Percentiles rank a stretch among this genome's conserved stretches.
Evolutionary conservation across 1,140 invertebrate genomes (phyloP).

Genomic region (Achatina immaculata): DNA sequence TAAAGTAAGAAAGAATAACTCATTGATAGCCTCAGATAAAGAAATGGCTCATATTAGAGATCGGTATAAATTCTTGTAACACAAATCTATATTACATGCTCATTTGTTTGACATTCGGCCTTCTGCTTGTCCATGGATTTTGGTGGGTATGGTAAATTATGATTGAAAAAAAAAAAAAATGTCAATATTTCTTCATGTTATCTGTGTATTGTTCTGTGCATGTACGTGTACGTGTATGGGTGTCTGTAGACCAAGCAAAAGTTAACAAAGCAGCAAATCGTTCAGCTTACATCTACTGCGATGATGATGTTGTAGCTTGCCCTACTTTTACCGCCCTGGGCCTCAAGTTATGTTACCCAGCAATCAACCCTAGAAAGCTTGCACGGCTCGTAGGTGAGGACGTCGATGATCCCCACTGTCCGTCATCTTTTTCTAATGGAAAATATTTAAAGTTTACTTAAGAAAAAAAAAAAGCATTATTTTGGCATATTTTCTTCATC

Average conservation of each 20-base stretch:
- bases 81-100: too few species aligned
- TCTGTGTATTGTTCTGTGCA: background rate
- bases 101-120: too few species aligned
- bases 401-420: background rate
- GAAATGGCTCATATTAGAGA: too few species aligned
- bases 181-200: too few species aligned
- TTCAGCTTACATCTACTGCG: constrained; percentile 42
- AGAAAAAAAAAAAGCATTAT: background rate
- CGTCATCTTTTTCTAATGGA: background rate
- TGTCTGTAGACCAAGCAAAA: constrained; percentile 41
- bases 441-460: background rate
- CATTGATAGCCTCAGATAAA: too few species aligned
- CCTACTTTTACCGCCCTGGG: constrained; percentile 40
- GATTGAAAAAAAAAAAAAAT: too few species aligned
- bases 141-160: background rate
- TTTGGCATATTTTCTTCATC: too few species aligned
- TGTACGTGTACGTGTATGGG: background rate
- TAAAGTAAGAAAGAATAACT: too few species aligned
- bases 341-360: constrained; percentile 43
- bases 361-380: constrained; percentile 51
- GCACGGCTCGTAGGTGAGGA: constrained; percentile 48
- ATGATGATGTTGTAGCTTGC: constrained; percentile 39
- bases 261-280: constrained; percentile 33
- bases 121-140: background rate
- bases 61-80: too few species aligned